These are phyloP conservation scores for Sebastiscus tertius DNA, from an alignment of 2,797 vertebrate genomes.

Conservation along the genomic window DNA sequence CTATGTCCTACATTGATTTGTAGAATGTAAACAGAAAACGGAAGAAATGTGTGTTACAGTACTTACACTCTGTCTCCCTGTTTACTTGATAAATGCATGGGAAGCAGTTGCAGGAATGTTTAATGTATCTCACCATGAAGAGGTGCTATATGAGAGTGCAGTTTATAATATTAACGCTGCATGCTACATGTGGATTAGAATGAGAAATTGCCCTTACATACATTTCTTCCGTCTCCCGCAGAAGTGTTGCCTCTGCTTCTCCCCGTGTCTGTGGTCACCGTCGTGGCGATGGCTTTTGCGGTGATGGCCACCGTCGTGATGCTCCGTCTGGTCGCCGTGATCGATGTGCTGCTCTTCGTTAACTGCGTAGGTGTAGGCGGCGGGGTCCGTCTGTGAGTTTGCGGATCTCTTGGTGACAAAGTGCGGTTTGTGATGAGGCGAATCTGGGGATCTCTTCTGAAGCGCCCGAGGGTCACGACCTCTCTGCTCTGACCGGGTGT, in stretches of 20 bases:
- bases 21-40: not conserved
- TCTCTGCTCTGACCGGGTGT: not conserved
- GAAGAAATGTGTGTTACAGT: not conserved
- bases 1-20: not conserved
- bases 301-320: not conserved
- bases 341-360: slow-evolving; percentile 20
- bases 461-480: not conserved
- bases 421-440: slow-evolving; percentile 2
- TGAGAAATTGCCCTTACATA: slow-evolving; percentile 88
- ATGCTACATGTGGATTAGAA: slow-evolving; percentile 39
- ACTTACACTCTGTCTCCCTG: not conserved
- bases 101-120: not conserved
- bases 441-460: slow-evolving; percentile 52
- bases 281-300: slow-evolving; percentile 19
- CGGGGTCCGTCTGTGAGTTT: not conserved
- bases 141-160: not conserved
- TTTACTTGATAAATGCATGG: not conserved
- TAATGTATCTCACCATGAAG: not conserved
- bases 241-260: slow-evolving; percentile 86
- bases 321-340: not conserved
- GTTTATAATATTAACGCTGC: not conserved
- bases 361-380: not conserved
- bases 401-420: slow-evolving; percentile 33
- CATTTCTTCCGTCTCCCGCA: slow-evolving; percentile 96
- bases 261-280: slow-evolving; percentile 58